phyloP scores from a whole-genome alignment of 2,113 vertebrate species.

The Toxostoma redivivum region DNA sequence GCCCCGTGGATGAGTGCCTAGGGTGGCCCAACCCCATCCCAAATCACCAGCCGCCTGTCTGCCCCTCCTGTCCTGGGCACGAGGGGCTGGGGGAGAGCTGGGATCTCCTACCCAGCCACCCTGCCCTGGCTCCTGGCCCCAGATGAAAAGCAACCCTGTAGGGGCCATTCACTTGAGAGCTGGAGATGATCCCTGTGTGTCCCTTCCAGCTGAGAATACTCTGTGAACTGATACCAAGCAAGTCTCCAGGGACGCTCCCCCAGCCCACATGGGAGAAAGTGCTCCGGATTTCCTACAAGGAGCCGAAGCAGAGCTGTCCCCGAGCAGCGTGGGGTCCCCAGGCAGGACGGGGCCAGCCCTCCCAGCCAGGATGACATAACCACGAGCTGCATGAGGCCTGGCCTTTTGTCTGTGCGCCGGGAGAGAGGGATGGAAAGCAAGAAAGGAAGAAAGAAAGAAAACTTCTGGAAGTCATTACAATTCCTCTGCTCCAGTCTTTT shows the following conservation, averaged over 20 bases:
- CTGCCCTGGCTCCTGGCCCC: background rate
- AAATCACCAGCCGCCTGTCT: fast-evolving
- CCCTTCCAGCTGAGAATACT: background rate
- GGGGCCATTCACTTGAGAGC: background rate
- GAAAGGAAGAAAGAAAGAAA: slow-evolving; percentile 27
- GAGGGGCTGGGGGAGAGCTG: background rate
- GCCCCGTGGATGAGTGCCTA: fast-evolving
- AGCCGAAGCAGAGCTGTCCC: slow-evolving; percentile 36
- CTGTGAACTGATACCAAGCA: background rate
- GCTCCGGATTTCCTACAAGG: slow-evolving; percentile 75
- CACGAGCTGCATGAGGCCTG: background rate
- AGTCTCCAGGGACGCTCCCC: slow-evolving; percentile 58
- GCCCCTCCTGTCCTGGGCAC: background rate
- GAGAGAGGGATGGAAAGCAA: slow-evolving; percentile 24
- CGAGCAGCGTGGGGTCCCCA: background rate
- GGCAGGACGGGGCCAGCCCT: background rate
- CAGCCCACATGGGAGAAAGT: slow-evolving; percentile 74
- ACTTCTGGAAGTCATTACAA: slow-evolving; percentile 69
- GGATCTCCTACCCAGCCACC: background rate
- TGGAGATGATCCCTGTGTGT: background rate
- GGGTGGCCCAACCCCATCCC: background rate
- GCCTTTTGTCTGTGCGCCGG: slow-evolving; percentile 30
- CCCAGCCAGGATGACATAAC: slow-evolving; percentile 37
- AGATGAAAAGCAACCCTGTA: background rate
- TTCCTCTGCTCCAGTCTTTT: slow-evolving; percentile 63